Conservation (phyloP, 2,888 invertebrate species). For the Heliconius cydno region DNA sequence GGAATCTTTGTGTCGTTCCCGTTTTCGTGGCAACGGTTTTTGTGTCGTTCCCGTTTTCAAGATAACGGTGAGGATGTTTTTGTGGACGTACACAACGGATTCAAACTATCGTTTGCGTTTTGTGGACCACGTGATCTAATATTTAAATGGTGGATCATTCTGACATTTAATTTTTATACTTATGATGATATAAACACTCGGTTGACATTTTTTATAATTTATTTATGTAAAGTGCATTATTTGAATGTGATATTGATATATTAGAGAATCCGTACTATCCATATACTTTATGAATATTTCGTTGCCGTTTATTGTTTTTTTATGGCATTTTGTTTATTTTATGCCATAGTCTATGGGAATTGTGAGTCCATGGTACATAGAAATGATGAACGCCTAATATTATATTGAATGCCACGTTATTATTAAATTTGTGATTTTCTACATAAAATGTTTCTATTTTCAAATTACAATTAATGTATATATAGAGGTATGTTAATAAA, state of each 20-base stretch:
- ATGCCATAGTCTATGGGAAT: conserved; percentile 49
- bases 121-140: conserved; percentile 80
- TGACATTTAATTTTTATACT: conserved; percentile 77
- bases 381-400: conserved; percentile 72
- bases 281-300: conserved; percentile 58
- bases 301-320: conserved; percentile 62
- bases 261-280: conserved; percentile 59
- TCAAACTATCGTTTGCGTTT: conserved; percentile 75
- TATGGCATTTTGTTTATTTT: conserved; percentile 65
- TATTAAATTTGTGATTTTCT: conserved; percentile 76
- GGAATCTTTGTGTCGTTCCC: conserved; percentile 17
- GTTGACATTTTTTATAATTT: conserved; percentile 81
- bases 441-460: conserved; percentile 78
- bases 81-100: conserved; percentile 70
- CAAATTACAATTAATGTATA: conserved; percentile 81
- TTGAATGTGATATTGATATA: conserved; percentile 71
- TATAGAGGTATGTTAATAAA: conserved; percentile 81
- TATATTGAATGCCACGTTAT: conserved; percentile 71
- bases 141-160: conserved; percentile 74
- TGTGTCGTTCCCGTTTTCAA: conserved; percentile 63
- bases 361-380: conserved; percentile 56
- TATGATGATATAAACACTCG: conserved; percentile 70
- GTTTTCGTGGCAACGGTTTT: conserved; percentile 61
- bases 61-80: conserved; percentile 75
- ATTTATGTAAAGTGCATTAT: conserved; percentile 81